Conservation (phyloP, 2,113 vertebrate species). For the Oncorhynchus gorbuscha region DNA sequence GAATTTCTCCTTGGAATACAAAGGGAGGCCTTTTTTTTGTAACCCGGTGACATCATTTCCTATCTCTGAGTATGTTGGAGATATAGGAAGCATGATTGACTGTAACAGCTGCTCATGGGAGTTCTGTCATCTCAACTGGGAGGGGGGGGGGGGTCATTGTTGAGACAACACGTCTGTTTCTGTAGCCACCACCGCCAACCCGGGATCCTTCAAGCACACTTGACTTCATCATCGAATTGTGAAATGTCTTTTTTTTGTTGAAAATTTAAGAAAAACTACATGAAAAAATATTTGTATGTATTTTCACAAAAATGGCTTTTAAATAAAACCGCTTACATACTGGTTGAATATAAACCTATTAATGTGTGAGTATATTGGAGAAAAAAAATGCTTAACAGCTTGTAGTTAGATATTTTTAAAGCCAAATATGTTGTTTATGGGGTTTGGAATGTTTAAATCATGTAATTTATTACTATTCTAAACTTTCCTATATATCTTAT, state of each 20-base stretch:
- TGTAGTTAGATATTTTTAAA: slow-evolving; percentile 90
- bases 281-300: slow-evolving; percentile 98
- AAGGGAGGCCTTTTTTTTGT: slow-evolving; percentile 48
- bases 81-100: slow-evolving; percentile 59
- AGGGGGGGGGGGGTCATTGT: slow-evolving; percentile 22
- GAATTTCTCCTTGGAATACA: slow-evolving; percentile 50
- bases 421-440: slow-evolving; percentile 90
- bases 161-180: slow-evolving; percentile 76
- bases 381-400: slow-evolving; percentile 81
- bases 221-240: slow-evolving; percentile 96
- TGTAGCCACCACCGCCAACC: slow-evolving; percentile 86
- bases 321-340: slow-evolving; percentile 96
- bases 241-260: slow-evolving; percentile 83
- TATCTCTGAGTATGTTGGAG: slow-evolving; percentile 42
- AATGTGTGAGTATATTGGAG: slow-evolving; percentile 76
- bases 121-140: slow-evolving; percentile 13
- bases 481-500: slow-evolving; percentile 93
- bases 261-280: slow-evolving; percentile 76
- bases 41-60: slow-evolving; percentile 55
- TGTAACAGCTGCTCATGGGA: slow-evolving; percentile 45
- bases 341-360: slow-evolving; percentile 81
- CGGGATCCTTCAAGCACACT: slow-evolving; percentile 97
- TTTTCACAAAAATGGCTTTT: slow-evolving; percentile 99
- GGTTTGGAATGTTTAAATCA: slow-evolving; percentile 79
- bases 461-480: slow-evolving; percentile 97